Evolutionary conservation across 2,113 vertebrate genomes (phyloP).

Genomic region (Laterallus jamaicensis): DNA sequence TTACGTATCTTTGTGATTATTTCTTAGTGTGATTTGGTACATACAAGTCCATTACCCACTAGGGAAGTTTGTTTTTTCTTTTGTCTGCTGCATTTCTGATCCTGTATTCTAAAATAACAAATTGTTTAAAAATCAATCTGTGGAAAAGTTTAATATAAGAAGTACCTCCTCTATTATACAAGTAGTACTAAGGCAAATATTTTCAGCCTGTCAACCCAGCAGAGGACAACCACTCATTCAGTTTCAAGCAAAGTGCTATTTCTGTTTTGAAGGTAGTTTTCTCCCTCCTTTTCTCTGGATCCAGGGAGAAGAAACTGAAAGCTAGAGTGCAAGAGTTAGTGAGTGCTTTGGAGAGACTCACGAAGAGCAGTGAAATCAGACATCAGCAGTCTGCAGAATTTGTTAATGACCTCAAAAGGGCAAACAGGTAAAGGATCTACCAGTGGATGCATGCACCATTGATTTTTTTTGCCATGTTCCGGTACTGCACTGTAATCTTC

Average conservation of each 20-base stretch:
- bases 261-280: neutral
- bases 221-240: neutral
- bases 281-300: neutral
- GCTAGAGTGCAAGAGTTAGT: conserved; percentile 86
- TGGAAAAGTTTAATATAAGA: neutral
- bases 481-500: neutral
- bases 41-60: neutral
- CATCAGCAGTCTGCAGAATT: conserved; percentile 90
- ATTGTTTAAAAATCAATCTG: neutral
- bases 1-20: neutral
- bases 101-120: neutral
- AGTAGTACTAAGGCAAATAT: neutral
- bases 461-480: neutral
- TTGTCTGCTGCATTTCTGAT: neutral
- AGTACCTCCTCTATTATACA: neutral
- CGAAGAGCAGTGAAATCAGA: conserved; percentile 87
- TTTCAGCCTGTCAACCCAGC: neutral
- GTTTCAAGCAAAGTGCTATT: neutral
- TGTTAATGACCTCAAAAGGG: conserved; percentile 87
- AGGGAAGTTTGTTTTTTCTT: neutral
- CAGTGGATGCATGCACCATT: neutral
- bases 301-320: conserved; percentile 89
- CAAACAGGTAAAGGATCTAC: conserved; percentile 83
- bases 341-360: conserved; percentile 85
- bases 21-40: neutral